Evolutionary conservation across 23 tunicate species (phyloP), one percentile per base, ranked within the genome.

Genomic region (Styela plicata): DNA sequence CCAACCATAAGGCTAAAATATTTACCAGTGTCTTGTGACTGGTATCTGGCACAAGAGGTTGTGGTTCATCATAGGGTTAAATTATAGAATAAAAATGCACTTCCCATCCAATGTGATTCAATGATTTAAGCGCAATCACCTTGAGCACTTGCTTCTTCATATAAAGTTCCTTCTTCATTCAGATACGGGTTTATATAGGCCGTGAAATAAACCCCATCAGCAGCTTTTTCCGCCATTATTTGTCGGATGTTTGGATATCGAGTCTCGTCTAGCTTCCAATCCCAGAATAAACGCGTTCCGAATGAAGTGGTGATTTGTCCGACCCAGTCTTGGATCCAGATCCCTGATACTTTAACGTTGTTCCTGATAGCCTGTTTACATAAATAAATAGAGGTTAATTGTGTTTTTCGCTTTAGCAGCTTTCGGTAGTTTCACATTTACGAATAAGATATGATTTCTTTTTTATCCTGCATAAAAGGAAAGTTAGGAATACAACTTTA

Each of bases 231-330:
- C 71, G 70, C 67, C 69, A 83, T 75, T 22, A 83, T 34, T 67
- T 52, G 33, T 16, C 64, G 28, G 27, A 82, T 71, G 27, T 62
- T 62, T 30, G 86, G 86, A 2, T 82, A 82, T 19, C 63, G 86
- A 20, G 79, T 34, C 36, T 70, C 75, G 53, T 83, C 77, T 31
- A 80, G 66, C 27, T 83, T 61, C 87, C 87, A 83, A 64, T 83
- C 64, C 87, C 87, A 83, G 7, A 83, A 83, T n/a, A 83, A 35
- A 3, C 87, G 84, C 30, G 80, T 63, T 24, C 87, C 87, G 26
- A 83, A 83, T 10, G 80, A 52, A 34, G 87, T 83, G 29, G 64
- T 52, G 28, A 83, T 83, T 27, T 76, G 83, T 24, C 87, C 87
- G 0, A 63, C 80, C 87, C 87, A 83, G 70, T 83, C 74, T 65